Evolutionary conservation across 2,113 vertebrate species (phyloP).

Genomic region (Passer montanus): DNA sequence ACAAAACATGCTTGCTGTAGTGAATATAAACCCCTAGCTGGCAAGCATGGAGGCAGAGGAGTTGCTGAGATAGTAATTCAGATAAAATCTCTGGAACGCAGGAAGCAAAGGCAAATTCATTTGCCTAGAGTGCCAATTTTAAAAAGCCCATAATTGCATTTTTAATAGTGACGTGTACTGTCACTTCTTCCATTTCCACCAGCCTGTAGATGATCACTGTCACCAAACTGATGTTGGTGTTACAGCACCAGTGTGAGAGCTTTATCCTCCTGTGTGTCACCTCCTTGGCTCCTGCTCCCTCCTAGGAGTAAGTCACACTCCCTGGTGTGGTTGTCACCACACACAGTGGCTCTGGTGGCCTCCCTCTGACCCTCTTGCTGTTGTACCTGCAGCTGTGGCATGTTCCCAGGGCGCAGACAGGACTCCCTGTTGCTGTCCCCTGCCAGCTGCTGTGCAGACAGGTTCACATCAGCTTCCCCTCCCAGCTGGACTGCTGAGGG

Average conservation of each 20-base stretch:
- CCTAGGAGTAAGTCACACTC: accelerated
- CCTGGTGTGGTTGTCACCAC: background rate
- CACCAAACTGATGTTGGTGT: background rate
- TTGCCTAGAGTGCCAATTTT: background rate
- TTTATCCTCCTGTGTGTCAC: background rate
- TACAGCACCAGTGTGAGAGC: background rate
- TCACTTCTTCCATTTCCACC: background rate
- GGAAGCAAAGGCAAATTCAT: background rate
- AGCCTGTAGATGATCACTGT: background rate
- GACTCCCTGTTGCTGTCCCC: background rate
- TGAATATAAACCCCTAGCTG: background rate
- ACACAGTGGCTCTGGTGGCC: background rate
- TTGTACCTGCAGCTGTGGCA: background rate
- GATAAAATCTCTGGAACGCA: background rate
- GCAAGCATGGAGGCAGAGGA: background rate
- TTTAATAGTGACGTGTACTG: background rate
- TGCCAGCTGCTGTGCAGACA: background rate
- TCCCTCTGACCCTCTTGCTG: background rate
- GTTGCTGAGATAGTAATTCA: background rate
- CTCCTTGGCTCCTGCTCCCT: background rate
- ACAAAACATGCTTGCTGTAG: background rate
- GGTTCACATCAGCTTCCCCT: background rate
- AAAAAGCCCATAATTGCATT: background rate
- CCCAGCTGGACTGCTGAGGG: background rate
- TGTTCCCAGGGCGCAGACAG: background rate